These are phyloP conservation scores for Celastrina argiolus DNA, from an alignment of 2,888 invertebrate genomes.

Conservation along the genomic window DNA sequence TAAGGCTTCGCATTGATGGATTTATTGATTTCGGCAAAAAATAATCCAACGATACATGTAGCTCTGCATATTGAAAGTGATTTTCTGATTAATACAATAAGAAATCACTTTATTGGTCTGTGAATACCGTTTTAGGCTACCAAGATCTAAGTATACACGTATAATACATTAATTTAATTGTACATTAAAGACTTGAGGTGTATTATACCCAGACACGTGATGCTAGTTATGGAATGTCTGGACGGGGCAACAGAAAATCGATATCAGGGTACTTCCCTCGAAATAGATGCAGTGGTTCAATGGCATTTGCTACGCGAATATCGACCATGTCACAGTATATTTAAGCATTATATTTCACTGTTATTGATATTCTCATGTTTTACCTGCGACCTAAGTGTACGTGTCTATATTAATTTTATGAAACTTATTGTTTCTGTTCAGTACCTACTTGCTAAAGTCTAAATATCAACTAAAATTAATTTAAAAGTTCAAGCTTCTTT, in stretches of 20 bases:
- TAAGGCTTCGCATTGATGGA: too few species aligned
- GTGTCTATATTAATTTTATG: background rate
- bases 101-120: too few species aligned
- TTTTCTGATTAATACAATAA: too few species aligned
- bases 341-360: background rate
- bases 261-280: constrained; percentile 73
- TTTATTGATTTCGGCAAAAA: too few species aligned
- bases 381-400: background rate
- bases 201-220: constrained; percentile 19
- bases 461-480: background rate
- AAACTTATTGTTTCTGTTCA: background rate
- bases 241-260: constrained; percentile 58
- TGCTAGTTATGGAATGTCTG: constrained; percentile 42
- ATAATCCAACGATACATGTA: too few species aligned
- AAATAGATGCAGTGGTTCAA: constrained; percentile 37
- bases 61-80: too few species aligned
- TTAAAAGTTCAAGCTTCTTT: background rate
- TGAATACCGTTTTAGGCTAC: too few species aligned
- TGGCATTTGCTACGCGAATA: constrained; percentile 42
- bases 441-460: background rate
- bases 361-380: background rate
- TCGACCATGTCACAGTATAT: background rate
- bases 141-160: too few species aligned
- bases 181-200: background rate
- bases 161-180: background rate